Base-by-base conservation (phyloP, 2,113 vertebrate species). In the Spheniscus mendiculus region DNA sequence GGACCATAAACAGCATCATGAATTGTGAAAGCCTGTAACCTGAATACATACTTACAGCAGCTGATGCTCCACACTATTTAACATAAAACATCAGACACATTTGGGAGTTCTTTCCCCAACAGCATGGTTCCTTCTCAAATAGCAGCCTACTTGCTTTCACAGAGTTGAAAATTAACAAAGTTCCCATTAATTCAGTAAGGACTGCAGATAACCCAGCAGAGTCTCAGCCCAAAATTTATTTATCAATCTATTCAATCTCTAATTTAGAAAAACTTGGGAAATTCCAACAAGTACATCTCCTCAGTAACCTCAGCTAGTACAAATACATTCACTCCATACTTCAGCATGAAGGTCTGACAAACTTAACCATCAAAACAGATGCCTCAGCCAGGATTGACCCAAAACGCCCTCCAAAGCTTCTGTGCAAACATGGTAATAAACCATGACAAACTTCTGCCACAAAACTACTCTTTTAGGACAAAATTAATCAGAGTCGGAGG, bases 61-160 rank as follows among this genome's bases (percentile, higher is more conserved):
- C 52, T 70, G 49, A 88, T 81, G n/a, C 52, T 77, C 45, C 66
- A 77, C 25, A 2, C 40, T 27, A 59, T 13, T 76, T 82, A 81
- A 77, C 42, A 70, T 53, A 63, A 88, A 86, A 58, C 74, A 82
- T 30, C 3, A 71, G 50, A 55, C 4, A 69, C 38, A 5, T 66
- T 83, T 70, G 78, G 34, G 62, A 96, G 52, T 56, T 12, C 17
- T 94, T 94, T 91, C 38, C 79, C 11, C 1, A 93, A 59, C 50
- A 86, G 17, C 32, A 52, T 6, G 25, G 15, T 1, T 90, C 55
- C 63, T 83, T 71, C 85, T 83, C 88, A 71, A 55, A 59, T 4
- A 89, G 59, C 27, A 92, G 30, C 58, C 58, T 70, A 70, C 86
- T 63, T 78, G 22, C 36, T 81, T 73, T 50, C 58, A n/a, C 3